These are phyloP conservation scores for Takifugu ocellatus DNA, from an alignment of 2,797 vertebrate genomes.

Conservation along the genomic window DNA sequence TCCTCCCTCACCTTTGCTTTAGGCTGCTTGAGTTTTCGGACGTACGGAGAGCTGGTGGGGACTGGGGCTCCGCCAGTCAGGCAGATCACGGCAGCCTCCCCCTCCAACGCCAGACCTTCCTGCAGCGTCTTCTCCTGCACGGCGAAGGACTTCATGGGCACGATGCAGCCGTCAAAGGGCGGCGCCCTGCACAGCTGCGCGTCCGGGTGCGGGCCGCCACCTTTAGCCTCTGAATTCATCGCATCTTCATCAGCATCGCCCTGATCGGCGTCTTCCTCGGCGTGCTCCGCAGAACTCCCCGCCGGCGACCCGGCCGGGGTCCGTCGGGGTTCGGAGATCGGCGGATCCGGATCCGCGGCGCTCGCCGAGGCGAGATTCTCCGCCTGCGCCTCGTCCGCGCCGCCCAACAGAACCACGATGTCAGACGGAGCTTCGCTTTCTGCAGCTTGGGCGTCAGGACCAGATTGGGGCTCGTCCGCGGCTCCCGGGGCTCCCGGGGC, in stretches of 20 bases:
- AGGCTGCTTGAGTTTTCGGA: constrained; percentile 56
- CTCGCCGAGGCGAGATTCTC: constrained; percentile 10
- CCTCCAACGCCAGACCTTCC: constrained; percentile 52
- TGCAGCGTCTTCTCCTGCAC: constrained; percentile 69
- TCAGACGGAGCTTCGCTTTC: constrained; percentile 24
- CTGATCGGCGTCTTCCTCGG: constrained; percentile 18
- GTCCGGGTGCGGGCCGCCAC: constrained; percentile 36
- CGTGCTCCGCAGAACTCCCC: constrained; percentile 21
- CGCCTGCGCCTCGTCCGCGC: constrained; percentile 28
- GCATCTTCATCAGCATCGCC: constrained; percentile 32
- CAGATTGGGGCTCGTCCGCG: constrained; percentile 29
- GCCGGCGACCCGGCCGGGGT: constrained; percentile 21
- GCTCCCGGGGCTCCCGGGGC: constrained; percentile 8
- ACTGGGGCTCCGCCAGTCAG: constrained; percentile 39
- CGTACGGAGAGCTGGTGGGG: constrained; percentile 19
- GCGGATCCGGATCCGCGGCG: constrained; percentile 18
- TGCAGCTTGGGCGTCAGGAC: constrained; percentile 15
- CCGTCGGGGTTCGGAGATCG: constrained; percentile 28
- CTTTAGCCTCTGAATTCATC: constrained; percentile 30
- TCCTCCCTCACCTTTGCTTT: constrained; percentile 33
- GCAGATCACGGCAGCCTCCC: constrained; percentile 52
- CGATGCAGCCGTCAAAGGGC: constrained; percentile 89
- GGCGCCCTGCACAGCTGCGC: constrained; percentile 69
- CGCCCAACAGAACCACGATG: constrained; percentile 3
- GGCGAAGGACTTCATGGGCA: constrained; percentile 79